Conservation (phyloP, 2,888 invertebrate genomes). For the Tetanocera ferruginea region DNA sequence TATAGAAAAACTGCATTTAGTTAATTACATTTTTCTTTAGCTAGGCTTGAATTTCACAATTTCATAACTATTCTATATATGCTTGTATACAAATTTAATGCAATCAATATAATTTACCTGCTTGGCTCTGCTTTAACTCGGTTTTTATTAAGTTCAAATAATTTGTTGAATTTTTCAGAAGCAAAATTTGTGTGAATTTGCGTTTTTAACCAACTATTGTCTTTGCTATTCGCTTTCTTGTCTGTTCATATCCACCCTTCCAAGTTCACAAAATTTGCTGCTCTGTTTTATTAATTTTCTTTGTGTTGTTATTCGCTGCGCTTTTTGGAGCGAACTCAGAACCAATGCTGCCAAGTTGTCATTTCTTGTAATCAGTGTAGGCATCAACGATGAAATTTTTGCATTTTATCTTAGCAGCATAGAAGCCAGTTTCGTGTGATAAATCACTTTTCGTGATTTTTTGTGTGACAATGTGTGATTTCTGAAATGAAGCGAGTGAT, state of each 20-base stretch:
- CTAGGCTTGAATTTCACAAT: not conserved
- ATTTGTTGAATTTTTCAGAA: not conserved
- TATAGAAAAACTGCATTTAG: not conserved
- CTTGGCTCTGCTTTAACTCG: not conserved
- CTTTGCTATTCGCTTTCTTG: not conserved
- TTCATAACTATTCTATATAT: not conserved
- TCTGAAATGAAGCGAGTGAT: too few species aligned
- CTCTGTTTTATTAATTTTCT: not conserved
- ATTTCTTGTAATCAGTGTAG: too few species aligned
- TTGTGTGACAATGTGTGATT: too few species aligned
- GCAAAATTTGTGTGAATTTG: slow-evolving; percentile 26
- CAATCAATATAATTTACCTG: not conserved
- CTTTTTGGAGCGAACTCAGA: not conserved
- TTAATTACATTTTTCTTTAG: not conserved
- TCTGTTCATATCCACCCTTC: slow-evolving; percentile 13
- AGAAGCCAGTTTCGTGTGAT: too few species aligned
- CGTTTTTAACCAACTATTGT: slow-evolving; percentile 25
- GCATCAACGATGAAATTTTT: too few species aligned
- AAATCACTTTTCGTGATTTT: too few species aligned
- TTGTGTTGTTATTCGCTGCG: not conserved
- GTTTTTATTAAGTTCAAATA: not conserved
- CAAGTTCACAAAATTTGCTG: slow-evolving; percentile 16
- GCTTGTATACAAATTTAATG: not conserved
- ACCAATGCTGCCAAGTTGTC: not conserved
- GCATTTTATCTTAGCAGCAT: too few species aligned